phyloP scores from a whole-genome alignment of 2,888 invertebrate species.

The Agonopterix alstromeriana region DNA sequence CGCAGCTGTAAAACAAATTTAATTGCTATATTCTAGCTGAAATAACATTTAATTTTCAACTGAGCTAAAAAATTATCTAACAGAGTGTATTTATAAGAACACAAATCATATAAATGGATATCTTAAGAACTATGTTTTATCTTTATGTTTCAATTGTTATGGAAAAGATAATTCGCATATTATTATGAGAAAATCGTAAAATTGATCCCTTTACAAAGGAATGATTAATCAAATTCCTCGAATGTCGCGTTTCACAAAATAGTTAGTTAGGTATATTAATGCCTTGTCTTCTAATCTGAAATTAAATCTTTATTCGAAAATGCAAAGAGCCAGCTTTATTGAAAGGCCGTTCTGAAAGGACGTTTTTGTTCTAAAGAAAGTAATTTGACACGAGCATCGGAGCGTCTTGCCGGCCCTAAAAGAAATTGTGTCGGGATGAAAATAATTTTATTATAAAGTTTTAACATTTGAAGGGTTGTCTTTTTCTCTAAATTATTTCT shows the following conservation, averaged over 20 bases:
- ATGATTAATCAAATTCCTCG: constrained; percentile 6
- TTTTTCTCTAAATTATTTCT: constrained; percentile 2
- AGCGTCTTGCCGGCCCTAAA: constrained; percentile 36
- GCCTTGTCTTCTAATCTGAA: constrained; percentile 49
- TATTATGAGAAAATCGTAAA: too few relatives aligned
- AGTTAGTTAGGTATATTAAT: constrained; percentile 3
- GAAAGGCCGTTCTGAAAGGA: constrained; percentile 36
- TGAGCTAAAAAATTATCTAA: too few relatives aligned
- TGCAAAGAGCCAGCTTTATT: constrained; percentile 41
- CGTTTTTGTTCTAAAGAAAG: constrained; percentile 52
- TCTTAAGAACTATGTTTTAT: too few relatives aligned
- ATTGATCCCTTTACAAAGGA: not conserved
- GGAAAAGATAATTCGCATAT: too few relatives aligned
- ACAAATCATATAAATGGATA: too few relatives aligned
- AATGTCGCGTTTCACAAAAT: not conserved
- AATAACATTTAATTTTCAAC: too few relatives aligned
- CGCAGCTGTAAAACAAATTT: too few relatives aligned
- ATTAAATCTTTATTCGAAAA: constrained; percentile 59
- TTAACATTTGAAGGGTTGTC: constrained; percentile 25
- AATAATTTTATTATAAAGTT: constrained; percentile 49
- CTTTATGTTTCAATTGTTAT: too few relatives aligned
- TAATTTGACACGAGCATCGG: constrained; percentile 50
- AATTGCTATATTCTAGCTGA: too few relatives aligned
- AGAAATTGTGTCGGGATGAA: constrained; percentile 44
- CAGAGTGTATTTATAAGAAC: too few relatives aligned